Evolutionary conservation across 2,888 invertebrate genomes (phyloP).

Genomic region (Eupithecia dodoneata): DNA sequence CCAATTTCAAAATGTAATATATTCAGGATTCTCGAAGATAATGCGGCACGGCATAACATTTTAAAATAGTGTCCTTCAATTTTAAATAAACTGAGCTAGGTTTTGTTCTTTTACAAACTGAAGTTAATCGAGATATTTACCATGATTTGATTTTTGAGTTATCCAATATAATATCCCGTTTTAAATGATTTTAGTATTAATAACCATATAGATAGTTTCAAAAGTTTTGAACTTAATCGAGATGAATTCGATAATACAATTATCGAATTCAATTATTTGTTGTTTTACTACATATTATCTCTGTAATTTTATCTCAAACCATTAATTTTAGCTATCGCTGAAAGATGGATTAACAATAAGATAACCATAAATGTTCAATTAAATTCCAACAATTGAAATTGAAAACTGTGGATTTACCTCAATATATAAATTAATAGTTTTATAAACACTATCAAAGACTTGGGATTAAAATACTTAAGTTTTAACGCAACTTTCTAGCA

Average conservation of each 20-base stretch:
- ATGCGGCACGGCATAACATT: too few species aligned
- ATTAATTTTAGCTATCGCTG: background rate
- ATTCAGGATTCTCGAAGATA: too few species aligned
- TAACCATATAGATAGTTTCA: too few species aligned
- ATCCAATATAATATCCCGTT: too few species aligned
- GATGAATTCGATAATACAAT: background rate
- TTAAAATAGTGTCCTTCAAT: too few species aligned
- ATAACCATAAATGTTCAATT: background rate
- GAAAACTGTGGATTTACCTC: too few species aligned
- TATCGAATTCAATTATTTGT: background rate
- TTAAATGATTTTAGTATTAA: too few species aligned
- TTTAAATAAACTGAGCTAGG: background rate
- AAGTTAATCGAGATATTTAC: background rate
- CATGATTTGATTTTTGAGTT: too few species aligned
- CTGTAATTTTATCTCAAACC: background rate
- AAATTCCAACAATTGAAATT: background rate
- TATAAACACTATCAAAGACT: background rate
- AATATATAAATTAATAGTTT: too few species aligned
- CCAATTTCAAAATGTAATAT: too few species aligned
- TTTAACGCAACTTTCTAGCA: conserved; percentile 14
- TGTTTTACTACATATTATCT: background rate
- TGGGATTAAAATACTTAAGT: conserved; percentile 15
- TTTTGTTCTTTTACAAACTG: background rate
- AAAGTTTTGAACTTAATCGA: background rate
- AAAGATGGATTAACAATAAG: background rate